A percentile compares a stretch with the other conserved stretches of the same genome.
These are phyloP conservation scores for Drosophila serrata DNA, from an alignment of 1,140 invertebrate species.

Conservation along the genomic window DNA sequence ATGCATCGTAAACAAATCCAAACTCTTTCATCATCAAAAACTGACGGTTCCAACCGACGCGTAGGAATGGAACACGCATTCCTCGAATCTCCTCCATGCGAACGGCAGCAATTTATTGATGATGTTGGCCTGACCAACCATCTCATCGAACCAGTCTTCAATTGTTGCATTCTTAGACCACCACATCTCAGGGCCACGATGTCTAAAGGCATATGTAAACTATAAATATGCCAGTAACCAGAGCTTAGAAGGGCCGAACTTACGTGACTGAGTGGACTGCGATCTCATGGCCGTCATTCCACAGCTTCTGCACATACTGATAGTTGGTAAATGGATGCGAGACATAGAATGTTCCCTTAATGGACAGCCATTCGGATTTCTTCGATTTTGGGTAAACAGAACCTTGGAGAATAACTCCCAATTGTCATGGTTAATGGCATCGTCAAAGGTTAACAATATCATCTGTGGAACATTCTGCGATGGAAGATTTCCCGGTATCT, in stretches of 20 bases:
- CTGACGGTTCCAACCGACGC: slow-evolving; percentile 94
- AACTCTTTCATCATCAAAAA: slow-evolving; percentile 96
- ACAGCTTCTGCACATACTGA: slow-evolving; percentile 92
- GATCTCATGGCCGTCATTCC: slow-evolving; percentile 94
- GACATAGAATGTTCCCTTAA: slow-evolving; percentile 92
- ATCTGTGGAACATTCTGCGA: slow-evolving; percentile 88
- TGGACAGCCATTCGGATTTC: slow-evolving; percentile 94
- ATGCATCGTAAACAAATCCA: slow-evolving; percentile 93
- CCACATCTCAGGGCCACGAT: slow-evolving; percentile 92
- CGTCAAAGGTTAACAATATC: slow-evolving; percentile 92
- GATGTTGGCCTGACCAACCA: slow-evolving; percentile 95
- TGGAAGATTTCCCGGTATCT: slow-evolving; percentile 87
- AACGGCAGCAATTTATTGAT: slow-evolving; percentile 91
- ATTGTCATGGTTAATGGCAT: slow-evolving; percentile 92
- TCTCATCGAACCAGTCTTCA: slow-evolving; percentile 95
- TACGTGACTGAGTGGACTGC: slow-evolving; percentile 94
- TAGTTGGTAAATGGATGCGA: slow-evolving; percentile 94
- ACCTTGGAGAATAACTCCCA: slow-evolving; percentile 89
- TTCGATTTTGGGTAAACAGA: slow-evolving; percentile 88
- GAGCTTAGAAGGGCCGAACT: slow-evolving; percentile 34
- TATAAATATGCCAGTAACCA: not conserved
- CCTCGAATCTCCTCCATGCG: slow-evolving; percentile 92
- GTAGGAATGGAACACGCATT: slow-evolving; percentile 91
- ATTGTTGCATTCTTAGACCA: slow-evolving; percentile 94
- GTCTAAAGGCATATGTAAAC: slow-evolving; percentile 85